Evolutionary conservation across 2,113 vertebrate species (phyloP), one percentile per base, ranked within the genome.

Genomic region (Tursiops truncatus): DNA sequence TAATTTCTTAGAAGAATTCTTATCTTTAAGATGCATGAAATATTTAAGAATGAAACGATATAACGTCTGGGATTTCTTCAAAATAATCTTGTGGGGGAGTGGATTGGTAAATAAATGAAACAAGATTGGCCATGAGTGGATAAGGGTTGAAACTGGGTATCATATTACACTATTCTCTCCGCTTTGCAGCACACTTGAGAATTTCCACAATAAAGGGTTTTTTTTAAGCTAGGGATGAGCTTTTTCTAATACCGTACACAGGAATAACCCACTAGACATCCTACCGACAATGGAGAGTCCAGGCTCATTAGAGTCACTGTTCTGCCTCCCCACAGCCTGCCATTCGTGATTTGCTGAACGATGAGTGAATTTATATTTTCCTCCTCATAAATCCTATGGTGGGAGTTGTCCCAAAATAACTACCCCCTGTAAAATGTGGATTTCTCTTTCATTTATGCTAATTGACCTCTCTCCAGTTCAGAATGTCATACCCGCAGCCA

Each of bases 11-110:
- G 53, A 81, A 94, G 47, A 47, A 74, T 88, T 85, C 58, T 77
- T 81, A 76, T 62, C 44, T 86, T 95, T 60, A 71, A 94, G 65
- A 71, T n/a, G 10, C n/a, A 88, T 60, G 26, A 92, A 70, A 80
- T 92, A 94, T 58, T 82, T 62, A 87, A 94, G 89, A 91, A 94
- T 36, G n/a, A 91, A 93, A 50, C 67, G 41, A 95, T 56, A 90
- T 10, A 74, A 81, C 44, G n/a, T 89, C 85, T 95, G 73, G 13
- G 67, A 89, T 86, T 84, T 71, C 38, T 93, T 96, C 89, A 93
- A 80, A 86, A 93, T 81, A 28, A 91, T 81, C 68, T 87, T 67
- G 53, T 15, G 13, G 36, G 44, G 33, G 33, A 41, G 53, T 41
- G 1, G 53, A 28, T 8, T 94, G 53, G 38, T 47, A 96, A 83